Conservation (phyloP, 2,888 invertebrate species). For the Cistogaster globosa region DNA sequence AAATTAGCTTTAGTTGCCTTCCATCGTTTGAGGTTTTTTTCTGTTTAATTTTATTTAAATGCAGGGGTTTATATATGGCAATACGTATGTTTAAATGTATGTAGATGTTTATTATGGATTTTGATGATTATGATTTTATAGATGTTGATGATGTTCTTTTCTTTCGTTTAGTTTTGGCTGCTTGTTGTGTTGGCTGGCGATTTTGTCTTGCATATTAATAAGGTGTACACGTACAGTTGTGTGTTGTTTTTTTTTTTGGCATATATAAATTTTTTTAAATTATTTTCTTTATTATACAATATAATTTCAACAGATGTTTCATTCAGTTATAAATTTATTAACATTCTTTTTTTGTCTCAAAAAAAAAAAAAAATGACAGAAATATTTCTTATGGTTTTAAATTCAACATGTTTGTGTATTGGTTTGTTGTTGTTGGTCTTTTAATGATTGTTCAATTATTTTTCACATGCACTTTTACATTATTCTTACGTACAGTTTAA, state of each 20-base stretch:
- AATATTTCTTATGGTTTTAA: constrained; percentile 13
- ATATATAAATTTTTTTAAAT: background rate
- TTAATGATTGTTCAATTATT: constrained; percentile 62
- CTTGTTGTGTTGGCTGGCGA: constrained; percentile 22
- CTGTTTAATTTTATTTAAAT: constrained; percentile 44
- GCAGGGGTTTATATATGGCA: constrained; percentile 20
- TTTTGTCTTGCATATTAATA: constrained; percentile 46
- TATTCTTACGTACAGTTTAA: constrained; percentile 38
- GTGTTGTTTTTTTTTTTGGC: constrained; percentile 1
- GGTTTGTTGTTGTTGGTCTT: background rate
- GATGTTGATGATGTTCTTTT: constrained; percentile 41
- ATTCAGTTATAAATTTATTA: constrained; percentile 16
- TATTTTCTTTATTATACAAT: constrained; percentile 3
- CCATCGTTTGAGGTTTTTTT: constrained; percentile 30
- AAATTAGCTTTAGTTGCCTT: constrained; percentile 1
- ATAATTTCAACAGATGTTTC: constrained; percentile 61
- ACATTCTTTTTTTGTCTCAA: background rate
- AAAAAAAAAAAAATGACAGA: background rate
- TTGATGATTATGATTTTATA: constrained; percentile 41
- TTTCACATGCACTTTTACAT: constrained; percentile 55
- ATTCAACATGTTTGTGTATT: background rate
- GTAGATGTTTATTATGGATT: background rate
- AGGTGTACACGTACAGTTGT: constrained; percentile 32
- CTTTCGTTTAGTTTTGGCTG: constrained; percentile 9
- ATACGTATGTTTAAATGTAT: background rate